Percentiles rank a stretch among this genome's conserved stretches.
phyloP scores from a whole-genome alignment of 1,140 invertebrate genomes.

The Calephelis virginiensis region DNA sequence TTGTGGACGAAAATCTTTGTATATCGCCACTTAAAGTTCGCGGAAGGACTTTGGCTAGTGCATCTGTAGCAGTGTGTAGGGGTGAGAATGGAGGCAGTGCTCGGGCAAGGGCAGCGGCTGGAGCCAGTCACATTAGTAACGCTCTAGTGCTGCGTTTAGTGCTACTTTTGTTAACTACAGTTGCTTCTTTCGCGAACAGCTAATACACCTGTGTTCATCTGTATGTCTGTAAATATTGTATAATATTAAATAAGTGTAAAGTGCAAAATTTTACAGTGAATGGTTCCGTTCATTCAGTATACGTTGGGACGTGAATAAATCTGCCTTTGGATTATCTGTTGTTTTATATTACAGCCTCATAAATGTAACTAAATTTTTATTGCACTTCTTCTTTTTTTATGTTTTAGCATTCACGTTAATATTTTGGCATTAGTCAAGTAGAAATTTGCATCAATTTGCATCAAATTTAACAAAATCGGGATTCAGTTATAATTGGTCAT shows the following conservation, averaged over 20 bases:
- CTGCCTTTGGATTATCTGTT: conserved; percentile 65
- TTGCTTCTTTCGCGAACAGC: conserved; percentile 59
- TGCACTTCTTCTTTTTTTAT: no score
- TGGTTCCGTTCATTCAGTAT: conserved; percentile 75
- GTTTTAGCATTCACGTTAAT: no score
- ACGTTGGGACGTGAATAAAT: conserved; percentile 75
- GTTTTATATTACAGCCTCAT: no score
- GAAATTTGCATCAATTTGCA: no score
- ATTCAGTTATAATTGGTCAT: no score
- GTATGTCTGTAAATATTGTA: conserved; percentile 75
- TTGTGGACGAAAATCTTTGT: conserved; percentile 88
- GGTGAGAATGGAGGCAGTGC: conserved; percentile 63
- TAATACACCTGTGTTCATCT: conserved; percentile 69
- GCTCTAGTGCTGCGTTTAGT: conserved; percentile 40
- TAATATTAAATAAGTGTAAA: conserved; percentile 62
- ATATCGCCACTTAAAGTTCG: conserved; percentile 91
- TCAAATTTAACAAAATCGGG: no score
- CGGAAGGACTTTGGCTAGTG: conserved; percentile 83
- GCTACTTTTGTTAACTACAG: conserved; percentile 41
- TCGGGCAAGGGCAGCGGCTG: conserved; percentile 57
- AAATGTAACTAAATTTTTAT: no score
- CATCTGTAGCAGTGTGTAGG: conserved; percentile 82
- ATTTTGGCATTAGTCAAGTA: no score
- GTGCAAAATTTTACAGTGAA: conserved; percentile 73
- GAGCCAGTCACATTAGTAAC: conserved; percentile 40